Evolutionary conservation across 1,140 invertebrate species (phyloP).

Genomic region (Bombus superbus): DNA sequence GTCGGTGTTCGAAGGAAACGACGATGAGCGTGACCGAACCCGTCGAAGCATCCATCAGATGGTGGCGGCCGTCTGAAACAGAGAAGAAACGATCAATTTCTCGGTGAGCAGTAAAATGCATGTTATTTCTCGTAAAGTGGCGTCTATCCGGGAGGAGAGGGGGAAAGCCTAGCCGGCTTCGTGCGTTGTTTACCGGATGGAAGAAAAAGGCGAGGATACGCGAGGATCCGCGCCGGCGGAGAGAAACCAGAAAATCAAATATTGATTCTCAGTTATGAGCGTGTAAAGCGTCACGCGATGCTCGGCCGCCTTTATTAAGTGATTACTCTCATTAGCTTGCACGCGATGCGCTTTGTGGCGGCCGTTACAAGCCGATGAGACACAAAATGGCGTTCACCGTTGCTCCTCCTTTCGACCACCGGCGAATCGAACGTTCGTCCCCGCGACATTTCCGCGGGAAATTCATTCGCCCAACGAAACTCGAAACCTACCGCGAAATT

Average conservation of each 20-base stretch:
- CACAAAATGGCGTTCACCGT: constrained; percentile 61
- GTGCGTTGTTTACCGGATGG: constrained; percentile 22
- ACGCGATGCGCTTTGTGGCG: constrained; percentile 78
- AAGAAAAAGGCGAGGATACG: constrained; percentile 7
- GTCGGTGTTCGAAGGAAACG: constrained; percentile 36
- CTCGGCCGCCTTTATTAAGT: constrained; percentile 79
- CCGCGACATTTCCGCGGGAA: background rate
- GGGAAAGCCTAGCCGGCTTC: constrained; percentile 20
- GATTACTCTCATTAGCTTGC: constrained; percentile 82
- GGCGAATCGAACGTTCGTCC: background rate
- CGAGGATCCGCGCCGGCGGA: constrained; percentile 2
- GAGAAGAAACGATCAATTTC: constrained; percentile 26
- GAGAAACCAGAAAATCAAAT: constrained; percentile 77
- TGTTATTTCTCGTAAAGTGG: constrained; percentile 55
- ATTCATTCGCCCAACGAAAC: background rate
- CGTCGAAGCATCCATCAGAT: constrained; percentile 25
- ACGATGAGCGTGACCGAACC: constrained; percentile 28
- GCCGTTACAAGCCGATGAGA: constrained; percentile 64
- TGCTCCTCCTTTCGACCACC: constrained; percentile 14
- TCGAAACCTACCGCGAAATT: background rate
- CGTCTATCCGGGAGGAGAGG: constrained; percentile 3
- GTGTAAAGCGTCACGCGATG: constrained; percentile 78
- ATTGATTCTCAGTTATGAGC: constrained; percentile 75
- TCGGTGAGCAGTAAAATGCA: constrained; percentile 49
- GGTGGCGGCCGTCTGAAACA: constrained; percentile 1